Evolutionary conservation across 1,140 invertebrate genomes (phyloP).

Genomic region (Reticulitermes speratus): DNA sequence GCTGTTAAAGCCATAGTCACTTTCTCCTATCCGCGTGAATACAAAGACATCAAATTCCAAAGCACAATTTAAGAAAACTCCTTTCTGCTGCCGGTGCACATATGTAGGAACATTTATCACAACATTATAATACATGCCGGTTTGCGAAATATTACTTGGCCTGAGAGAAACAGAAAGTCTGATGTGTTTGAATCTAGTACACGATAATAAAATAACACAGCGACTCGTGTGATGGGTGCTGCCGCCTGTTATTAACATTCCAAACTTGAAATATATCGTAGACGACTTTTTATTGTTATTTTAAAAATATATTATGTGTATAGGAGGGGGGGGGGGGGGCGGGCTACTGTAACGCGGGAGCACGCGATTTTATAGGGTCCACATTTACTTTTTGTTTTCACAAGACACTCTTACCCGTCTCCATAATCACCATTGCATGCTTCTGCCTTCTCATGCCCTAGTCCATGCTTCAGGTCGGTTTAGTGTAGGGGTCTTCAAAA

Average conservation of each 20-base stretch:
- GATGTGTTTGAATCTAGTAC: not conserved
- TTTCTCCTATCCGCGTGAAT: too few species aligned
- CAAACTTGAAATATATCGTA: conserved; percentile 7
- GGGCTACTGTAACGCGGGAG: not conserved
- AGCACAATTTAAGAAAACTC: too few species aligned
- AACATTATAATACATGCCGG: not conserved
- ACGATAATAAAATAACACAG: not conserved
- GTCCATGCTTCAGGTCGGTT: not conserved
- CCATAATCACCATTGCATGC: not conserved
- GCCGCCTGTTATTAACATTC: conserved; percentile 9
- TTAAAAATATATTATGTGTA: not conserved
- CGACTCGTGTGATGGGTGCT: not conserved
- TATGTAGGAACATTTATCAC: not conserved
- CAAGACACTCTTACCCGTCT: not conserved
- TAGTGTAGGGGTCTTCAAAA: too few species aligned
- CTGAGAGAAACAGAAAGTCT: not conserved
- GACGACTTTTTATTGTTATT: conserved; percentile 14
- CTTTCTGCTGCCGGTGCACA: not conserved
- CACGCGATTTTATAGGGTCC: not conserved
- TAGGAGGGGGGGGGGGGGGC: not conserved
- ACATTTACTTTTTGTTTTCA: not conserved
- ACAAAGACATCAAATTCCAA: too few species aligned
- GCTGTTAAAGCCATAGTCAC: too few species aligned
- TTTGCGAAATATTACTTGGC: not conserved
- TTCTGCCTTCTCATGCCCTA: not conserved